Base-by-base conservation (phyloP, 2,888 invertebrate species). In the Agapostemon virescens region DNA sequence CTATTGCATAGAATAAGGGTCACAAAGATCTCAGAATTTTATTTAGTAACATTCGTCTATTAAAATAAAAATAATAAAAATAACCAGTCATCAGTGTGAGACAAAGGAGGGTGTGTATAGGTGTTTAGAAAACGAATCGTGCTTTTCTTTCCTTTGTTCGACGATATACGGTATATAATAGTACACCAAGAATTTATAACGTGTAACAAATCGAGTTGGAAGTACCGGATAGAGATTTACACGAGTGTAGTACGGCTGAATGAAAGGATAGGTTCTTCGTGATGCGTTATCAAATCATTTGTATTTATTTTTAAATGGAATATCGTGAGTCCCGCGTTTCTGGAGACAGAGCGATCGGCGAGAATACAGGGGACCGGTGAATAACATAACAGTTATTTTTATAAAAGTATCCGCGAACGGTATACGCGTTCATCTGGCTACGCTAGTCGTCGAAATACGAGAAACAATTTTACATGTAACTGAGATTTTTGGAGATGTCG, bases 11-110 rank as follows among this genome's bases (percentile, higher is more conserved):
- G 81, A 74, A 58, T 75, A 82, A 83, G 81, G 75, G 63, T 86
- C 81, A 82, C 85, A 90, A 90, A 89, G 88, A 84, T 89, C 88
- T 86, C 88, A 89, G 88, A 89, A 86, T 90, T 90, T 91, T 91
- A 91, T 92, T 91, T 84, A 83, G 87, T 91, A 90, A 92, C 92
- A 91, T 90, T 88, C 87, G 87, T 90, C 89, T 91, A 92, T 91
- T 88, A 91, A 92, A 92, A 90, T 90, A 90, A 92, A 89, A 92
- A 90, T 87, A 89, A 90, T 89, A 87, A 90, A 90, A 89, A 81
- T 90, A 90, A 90, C 86, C 90, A 90, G 85, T 86, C 81, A 77
- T 88, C 81, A 83, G 81, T 58, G 33, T 67, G 77, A 55, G 26
- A 81, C 74, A 69, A 40, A 85, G 79, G 82, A 82, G 70, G 74